Evolutionary conservation across 2,888 invertebrate species (phyloP).

Genomic region (Pandemis corylana): DNA sequence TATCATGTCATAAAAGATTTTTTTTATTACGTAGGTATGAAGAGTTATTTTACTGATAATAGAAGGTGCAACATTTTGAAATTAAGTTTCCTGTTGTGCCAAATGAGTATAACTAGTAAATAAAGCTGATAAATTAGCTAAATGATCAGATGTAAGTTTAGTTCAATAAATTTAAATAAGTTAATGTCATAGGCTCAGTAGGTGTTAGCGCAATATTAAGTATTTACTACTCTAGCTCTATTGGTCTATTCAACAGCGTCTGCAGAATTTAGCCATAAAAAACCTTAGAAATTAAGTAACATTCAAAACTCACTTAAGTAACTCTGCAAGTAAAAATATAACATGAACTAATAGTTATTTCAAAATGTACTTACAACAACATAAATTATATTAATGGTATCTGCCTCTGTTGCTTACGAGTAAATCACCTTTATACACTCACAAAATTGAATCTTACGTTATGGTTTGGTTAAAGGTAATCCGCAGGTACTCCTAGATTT

Average conservation of each 20-base stretch:
- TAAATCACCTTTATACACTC: conserved; percentile 1
- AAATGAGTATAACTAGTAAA: too few relatives aligned
- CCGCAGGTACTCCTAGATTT: conserved; percentile 2
- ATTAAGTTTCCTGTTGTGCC: too few relatives aligned
- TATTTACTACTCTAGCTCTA: neutral
- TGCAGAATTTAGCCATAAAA: neutral
- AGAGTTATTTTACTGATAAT: too few relatives aligned
- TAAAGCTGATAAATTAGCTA: neutral
- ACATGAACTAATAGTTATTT: neutral
- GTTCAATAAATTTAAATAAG: neutral
- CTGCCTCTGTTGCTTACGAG: conserved; percentile 4
- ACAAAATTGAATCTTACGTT: neutral
- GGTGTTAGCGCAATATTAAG: neutral
- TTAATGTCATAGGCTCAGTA: neutral
- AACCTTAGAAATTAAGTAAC: conserved; percentile 12
- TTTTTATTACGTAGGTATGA: too few relatives aligned
- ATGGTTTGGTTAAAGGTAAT: conserved; percentile 31
- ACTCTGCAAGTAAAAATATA: neutral
- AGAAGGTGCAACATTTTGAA: too few relatives aligned
- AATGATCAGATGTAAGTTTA: neutral
- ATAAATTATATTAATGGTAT: conserved; percentile 11
- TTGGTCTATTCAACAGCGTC: neutral
- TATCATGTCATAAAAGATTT: too few relatives aligned
- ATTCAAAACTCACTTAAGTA: neutral
- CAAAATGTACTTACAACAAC: conserved; percentile 7